Base-by-base conservation (phyloP, 2,888 invertebrate genomes). In the Ametastegia equiseti region DNA sequence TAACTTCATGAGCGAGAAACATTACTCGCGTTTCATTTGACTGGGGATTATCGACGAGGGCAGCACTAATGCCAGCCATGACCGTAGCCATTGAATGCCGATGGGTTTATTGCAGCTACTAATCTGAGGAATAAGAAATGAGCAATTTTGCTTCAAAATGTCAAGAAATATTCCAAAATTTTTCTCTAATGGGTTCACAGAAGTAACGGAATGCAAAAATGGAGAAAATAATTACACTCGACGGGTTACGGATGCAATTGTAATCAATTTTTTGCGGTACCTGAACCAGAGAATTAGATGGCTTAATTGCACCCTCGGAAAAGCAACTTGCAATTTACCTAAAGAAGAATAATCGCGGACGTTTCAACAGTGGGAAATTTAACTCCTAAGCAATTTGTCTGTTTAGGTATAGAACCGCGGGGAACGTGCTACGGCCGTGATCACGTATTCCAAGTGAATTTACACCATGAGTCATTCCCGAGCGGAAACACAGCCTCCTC, bases 401-500 rank as follows among this genome's bases (percentile, higher is more conserved):
- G 3, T 2, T 39, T 3, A 15, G 65, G 65, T 67, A 2, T 67
- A 11, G 39, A 19, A n/a, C 39, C 65, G 19, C 11, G n/a, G 33
- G 11, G 65, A n/a, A 39, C 39, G n/a, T 39, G 19, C 36, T 67
- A 63, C 63, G 63, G 15, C 63, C 63, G 15, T 63, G 63, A 63
- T 63, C n/a, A n/a, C n/a, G 63, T 63, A 39, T 6, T 19, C 23
- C 19, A 15, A 5, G 39, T 67, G 36, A 36, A 65, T 39, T 4
- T 11, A 65, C 3, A 6, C 9, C 30, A 33, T 67, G 65, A 67
- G 36, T 67, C 39, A 39, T 39, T 9, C 36, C 23, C 7, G 39
- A 13, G n/a, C 60, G 27, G 60, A 15, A 60, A 60, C 60, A 60
- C 15, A 60, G 60, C 65, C 11, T 39, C 39, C 39, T 67, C n/a